Conservation (phyloP, 2,113 vertebrate species). For the Glaucomys volans region DNA sequence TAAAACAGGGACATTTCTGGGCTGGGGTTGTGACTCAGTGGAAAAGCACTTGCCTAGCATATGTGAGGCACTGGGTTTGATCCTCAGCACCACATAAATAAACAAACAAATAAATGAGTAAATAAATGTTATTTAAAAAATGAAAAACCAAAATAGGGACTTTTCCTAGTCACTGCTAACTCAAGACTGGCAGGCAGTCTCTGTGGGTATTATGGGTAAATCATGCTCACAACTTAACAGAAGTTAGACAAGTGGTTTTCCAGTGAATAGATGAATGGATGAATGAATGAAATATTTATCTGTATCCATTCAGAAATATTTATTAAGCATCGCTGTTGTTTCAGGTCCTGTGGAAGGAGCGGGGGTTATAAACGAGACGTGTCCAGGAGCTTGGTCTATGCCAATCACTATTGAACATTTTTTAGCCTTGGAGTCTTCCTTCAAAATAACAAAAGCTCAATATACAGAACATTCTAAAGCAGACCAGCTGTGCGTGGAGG, state of each 20-base stretch:
- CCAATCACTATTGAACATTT: not conserved
- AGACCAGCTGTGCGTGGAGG: not conserved
- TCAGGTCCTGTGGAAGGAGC: not conserved
- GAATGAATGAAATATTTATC: not conserved
- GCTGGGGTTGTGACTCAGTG: too few relatives aligned
- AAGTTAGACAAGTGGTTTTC: not conserved
- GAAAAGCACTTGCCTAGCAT: too few relatives aligned
- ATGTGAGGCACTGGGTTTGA: too few relatives aligned
- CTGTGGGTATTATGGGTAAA: not conserved
- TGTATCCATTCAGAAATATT: not conserved
- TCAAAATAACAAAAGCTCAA: constrained; percentile 13
- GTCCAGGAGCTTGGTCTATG: not conserved
- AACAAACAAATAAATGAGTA: too few relatives aligned
- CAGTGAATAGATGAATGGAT: not conserved
- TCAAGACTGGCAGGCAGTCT: not conserved
- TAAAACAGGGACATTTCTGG: too few relatives aligned
- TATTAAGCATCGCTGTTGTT: not conserved
- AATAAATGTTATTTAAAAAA: too few relatives aligned
- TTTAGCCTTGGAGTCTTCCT: not conserved
- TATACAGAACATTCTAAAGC: constrained; percentile 4
- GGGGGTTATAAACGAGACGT: not conserved
- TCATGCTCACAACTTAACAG: not conserved
- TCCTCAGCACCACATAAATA: too few relatives aligned
- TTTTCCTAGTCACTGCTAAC: not conserved
- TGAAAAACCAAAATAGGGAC: too few relatives aligned